phyloP scores from a whole-genome alignment of 2,113 vertebrate genomes.

The Mobula hypostoma region DNA sequence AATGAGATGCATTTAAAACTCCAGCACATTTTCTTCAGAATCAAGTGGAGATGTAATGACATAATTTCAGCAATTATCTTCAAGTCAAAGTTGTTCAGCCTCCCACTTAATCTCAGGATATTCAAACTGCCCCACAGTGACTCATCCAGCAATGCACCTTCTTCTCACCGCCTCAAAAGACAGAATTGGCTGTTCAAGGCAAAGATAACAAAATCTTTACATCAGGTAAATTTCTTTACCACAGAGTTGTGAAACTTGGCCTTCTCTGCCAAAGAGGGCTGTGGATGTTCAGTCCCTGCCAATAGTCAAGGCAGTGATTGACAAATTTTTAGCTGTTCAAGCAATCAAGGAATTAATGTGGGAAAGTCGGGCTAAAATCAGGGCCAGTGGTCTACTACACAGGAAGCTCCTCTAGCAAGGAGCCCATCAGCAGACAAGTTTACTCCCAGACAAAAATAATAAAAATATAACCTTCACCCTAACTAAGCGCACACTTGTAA shows the following conservation, averaged over 20 bases:
- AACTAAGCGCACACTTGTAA: not conserved
- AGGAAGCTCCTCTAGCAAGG: not conserved
- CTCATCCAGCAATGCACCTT: not conserved
- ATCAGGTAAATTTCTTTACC: too few species aligned
- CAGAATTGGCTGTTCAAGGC: too few species aligned
- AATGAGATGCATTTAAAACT: not conserved
- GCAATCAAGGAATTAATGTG: too few species aligned
- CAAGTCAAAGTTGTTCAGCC: not conserved
- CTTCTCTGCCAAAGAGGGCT: too few species aligned
- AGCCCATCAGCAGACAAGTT: not conserved
- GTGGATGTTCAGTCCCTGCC: too few species aligned
- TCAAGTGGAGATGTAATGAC: not conserved
- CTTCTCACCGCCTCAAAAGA: too few species aligned
- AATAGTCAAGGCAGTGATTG: too few species aligned
- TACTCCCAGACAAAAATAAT: not conserved
- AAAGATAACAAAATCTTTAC: too few species aligned
- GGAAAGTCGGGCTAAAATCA: too few species aligned
- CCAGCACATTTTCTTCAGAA: not conserved
- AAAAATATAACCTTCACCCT: not conserved
- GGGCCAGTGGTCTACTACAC: too few species aligned
- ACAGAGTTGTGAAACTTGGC: too few species aligned
- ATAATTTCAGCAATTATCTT: not conserved
- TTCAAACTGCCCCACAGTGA: not conserved
- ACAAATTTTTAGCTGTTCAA: too few species aligned
- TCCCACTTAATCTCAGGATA: not conserved